Percentiles rank a stretch among this genome's conserved stretches.
Conservation (phyloP, 2,113 vertebrate species). For the Bubalus kerabau region DNA sequence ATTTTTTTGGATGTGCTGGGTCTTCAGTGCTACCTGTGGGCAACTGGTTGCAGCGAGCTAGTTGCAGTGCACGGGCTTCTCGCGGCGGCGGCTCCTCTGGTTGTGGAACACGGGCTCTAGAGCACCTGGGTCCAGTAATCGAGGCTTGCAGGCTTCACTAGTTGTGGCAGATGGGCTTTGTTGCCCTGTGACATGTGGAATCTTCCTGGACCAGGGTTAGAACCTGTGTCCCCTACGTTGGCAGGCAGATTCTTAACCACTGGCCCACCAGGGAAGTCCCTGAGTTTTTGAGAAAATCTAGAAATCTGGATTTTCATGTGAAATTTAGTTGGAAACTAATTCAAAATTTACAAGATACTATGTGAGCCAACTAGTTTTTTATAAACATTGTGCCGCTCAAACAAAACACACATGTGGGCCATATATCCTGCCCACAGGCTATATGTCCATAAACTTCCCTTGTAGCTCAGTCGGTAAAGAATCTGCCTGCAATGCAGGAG, state of each 20-base stretch:
- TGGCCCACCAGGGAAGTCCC: background rate
- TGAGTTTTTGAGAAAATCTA: background rate
- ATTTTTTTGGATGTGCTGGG: background rate
- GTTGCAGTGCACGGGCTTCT: background rate
- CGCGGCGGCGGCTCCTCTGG: background rate
- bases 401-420: background rate
- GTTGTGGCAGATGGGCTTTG: background rate
- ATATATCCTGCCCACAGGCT: background rate
- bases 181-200: background rate
- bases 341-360: background rate
- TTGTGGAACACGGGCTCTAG: rapidly evolving
- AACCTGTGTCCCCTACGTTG: background rate
- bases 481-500: background rate
- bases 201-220: background rate
- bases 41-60: background rate
- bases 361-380: background rate
- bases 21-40: background rate
- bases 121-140: background rate
- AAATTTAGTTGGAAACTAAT: background rate
- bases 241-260: background rate
- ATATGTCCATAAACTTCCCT: background rate
- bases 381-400: background rate
- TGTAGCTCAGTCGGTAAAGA: background rate
- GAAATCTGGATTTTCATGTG: background rate
- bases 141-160: background rate